phyloP scores from a whole-genome alignment of 2,797 vertebrate genomes.

The Hippoglossus hippoglossus region DNA sequence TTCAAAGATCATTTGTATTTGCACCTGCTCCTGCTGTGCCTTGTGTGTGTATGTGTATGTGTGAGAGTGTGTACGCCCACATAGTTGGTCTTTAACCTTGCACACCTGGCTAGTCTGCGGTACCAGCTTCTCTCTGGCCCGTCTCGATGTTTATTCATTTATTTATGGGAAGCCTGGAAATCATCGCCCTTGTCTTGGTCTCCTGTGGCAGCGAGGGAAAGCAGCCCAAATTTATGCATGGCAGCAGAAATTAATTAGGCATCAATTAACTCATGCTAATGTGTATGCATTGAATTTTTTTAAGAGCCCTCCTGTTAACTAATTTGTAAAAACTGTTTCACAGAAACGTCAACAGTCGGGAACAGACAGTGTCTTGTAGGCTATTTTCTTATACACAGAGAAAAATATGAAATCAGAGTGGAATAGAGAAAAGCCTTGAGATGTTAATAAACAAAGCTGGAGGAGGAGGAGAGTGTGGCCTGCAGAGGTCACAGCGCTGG shows the following conservation, averaged over 20 bases:
- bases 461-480: slow-evolving; percentile 72
- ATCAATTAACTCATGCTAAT: slow-evolving; percentile 90
- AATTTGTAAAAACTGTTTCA: slow-evolving; percentile 85
- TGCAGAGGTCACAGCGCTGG: slow-evolving; percentile 69
- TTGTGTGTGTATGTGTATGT: slow-evolving; percentile 20
- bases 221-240: slow-evolving; percentile 85
- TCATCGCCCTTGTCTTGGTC: slow-evolving; percentile 78
- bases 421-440: slow-evolving; percentile 73
- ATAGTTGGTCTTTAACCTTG: slow-evolving; percentile 79
- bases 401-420: slow-evolving; percentile 76
- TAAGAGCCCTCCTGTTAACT: slow-evolving; percentile 82
- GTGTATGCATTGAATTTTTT: slow-evolving; percentile 79
- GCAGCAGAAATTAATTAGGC: slow-evolving; percentile 89
- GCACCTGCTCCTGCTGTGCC: slow-evolving; percentile 69
- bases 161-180: slow-evolving; percentile 83
- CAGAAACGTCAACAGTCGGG: slow-evolving; percentile 71
- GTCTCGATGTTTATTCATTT: slow-evolving; percentile 88
- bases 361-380: slow-evolving; percentile 77
- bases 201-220: slow-evolving; percentile 75
- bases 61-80: slow-evolving; percentile 68
- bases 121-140: slow-evolving; percentile 76
- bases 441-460: slow-evolving; percentile 80
- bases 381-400: slow-evolving; percentile 73
- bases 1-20: slow-evolving; percentile 78
- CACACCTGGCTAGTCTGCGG: slow-evolving; percentile 79